A percentile compares a stretch with the other conserved stretches of the same genome.
Conservation (phyloP, 2,797 vertebrate species). For the Sebastiscus tertius region DNA sequence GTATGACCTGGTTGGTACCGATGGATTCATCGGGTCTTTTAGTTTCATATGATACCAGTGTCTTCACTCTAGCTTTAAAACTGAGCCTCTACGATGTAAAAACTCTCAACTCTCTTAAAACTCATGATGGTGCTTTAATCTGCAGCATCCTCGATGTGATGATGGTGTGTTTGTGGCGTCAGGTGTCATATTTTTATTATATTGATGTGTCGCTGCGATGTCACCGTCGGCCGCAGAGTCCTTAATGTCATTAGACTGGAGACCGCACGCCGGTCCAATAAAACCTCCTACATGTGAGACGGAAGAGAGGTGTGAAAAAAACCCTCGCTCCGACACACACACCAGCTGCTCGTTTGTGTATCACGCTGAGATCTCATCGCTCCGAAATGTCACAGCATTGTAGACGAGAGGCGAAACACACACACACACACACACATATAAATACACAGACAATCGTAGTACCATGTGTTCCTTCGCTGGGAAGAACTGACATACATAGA, state of each 20-base stretch:
- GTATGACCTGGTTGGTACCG: too few relatives aligned
- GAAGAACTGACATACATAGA: neutral
- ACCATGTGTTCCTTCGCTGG: neutral
- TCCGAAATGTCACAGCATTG: slow-evolving; percentile 29
- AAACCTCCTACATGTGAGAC: neutral
- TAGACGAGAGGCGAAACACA: neutral
- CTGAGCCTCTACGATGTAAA: too few relatives aligned
- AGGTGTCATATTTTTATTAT: too few relatives aligned
- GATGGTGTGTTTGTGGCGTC: too few relatives aligned
- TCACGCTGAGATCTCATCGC: slow-evolving; percentile 9
- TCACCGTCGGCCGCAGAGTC: neutral
- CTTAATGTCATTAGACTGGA: slow-evolving; percentile 18
- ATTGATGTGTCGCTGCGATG: too few relatives aligned
- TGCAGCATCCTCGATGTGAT: too few relatives aligned
- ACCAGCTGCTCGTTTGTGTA: slow-evolving; percentile 10
- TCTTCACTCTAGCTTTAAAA: too few relatives aligned
- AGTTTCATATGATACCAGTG: too few relatives aligned
- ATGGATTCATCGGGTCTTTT: accelerated
- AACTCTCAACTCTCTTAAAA: too few relatives aligned
- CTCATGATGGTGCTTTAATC: too few relatives aligned
- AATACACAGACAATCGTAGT: neutral
- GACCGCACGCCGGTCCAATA: neutral
- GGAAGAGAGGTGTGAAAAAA: neutral
- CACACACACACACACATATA: neutral
- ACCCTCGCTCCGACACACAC: neutral